A percentile compares a stretch with the other conserved stretches of the same genome.
Conservation (phyloP, 2,797 vertebrate genomes). For the Gymnopithys bicolor region DNA sequence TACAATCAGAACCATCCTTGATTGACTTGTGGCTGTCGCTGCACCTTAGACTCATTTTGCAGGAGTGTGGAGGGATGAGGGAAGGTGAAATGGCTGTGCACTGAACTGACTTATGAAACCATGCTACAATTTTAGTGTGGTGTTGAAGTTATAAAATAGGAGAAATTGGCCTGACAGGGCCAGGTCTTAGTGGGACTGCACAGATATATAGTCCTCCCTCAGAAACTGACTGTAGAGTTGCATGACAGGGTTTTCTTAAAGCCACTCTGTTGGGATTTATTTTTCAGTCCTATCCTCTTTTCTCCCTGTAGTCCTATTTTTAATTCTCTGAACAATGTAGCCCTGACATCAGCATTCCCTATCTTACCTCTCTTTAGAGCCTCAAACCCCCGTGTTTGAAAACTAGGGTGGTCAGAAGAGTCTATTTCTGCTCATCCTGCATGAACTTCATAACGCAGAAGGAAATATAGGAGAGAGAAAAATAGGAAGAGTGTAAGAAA, state of each 20-base stretch:
- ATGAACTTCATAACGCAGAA: not conserved
- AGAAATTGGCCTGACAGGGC: not conserved
- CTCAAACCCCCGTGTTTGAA: rapidly evolving
- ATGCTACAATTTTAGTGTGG: not conserved
- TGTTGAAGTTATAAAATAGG: not conserved
- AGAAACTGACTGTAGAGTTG: not conserved
- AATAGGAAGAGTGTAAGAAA: not conserved
- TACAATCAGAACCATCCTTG: conserved; percentile 70
- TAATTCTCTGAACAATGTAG: not conserved
- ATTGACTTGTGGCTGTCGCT: conserved; percentile 6
- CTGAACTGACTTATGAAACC: not conserved
- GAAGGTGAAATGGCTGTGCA: conserved; percentile 9
- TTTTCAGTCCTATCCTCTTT: not conserved
- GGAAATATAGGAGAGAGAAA: not conserved
- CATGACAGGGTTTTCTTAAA: not conserved
- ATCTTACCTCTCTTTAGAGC: not conserved
- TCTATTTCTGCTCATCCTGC: not conserved
- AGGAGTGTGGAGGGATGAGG: not conserved
- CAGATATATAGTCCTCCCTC: not conserved
- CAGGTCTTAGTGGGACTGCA: not conserved
- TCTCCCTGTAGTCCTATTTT: not conserved
- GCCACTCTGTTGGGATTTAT: not conserved
- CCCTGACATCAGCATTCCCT: not conserved
- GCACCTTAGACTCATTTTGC: conserved; percentile 13
- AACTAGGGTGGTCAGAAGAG: not conserved